These are phyloP conservation scores for Drosophila borealis DNA, from an alignment of 2,888 invertebrate genomes.

Conservation along the genomic window DNA sequence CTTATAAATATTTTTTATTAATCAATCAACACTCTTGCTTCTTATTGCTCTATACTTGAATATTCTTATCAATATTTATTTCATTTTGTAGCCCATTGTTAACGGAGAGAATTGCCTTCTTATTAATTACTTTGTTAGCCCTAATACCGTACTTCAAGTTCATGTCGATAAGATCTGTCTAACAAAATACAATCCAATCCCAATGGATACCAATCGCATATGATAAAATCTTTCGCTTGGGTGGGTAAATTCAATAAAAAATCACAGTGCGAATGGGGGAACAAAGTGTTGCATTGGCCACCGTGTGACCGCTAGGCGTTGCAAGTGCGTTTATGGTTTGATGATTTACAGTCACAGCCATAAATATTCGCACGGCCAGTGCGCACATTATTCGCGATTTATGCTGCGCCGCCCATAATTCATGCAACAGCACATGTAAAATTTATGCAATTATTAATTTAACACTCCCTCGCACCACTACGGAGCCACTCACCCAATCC, in stretches of 20 bases:
- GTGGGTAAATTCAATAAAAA: constrained; percentile 46
- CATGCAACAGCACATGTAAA: constrained; percentile 84
- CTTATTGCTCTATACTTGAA: not conserved
- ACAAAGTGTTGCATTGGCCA: constrained; percentile 34
- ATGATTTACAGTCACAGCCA: constrained; percentile 84
- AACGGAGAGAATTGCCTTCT: not conserved
- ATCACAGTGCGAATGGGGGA: not conserved
- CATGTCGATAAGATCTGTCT: not conserved
- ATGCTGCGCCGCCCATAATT: constrained; percentile 82
- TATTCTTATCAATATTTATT: no score
- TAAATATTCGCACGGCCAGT: constrained; percentile 85
- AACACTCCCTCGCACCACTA: constrained; percentile 71
- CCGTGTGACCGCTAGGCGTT: constrained; percentile 61
- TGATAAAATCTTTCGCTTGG: constrained; percentile 3
- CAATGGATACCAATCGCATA: not conserved
- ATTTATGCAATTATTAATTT: constrained; percentile 85
- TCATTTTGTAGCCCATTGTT: not conserved
- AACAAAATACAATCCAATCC: not conserved
- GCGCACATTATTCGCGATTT: constrained; percentile 83
- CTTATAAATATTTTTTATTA: not conserved
- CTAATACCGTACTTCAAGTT: not conserved
- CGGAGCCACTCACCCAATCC: not conserved
- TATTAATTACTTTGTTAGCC: not conserved
- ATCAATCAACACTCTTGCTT: not conserved
- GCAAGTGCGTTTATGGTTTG: constrained; percentile 84